Evolutionary conservation across 2,888 invertebrate genomes (phyloP), one percentile per base, ranked within the genome.

Genomic region (Calameuta pallipes): DNA sequence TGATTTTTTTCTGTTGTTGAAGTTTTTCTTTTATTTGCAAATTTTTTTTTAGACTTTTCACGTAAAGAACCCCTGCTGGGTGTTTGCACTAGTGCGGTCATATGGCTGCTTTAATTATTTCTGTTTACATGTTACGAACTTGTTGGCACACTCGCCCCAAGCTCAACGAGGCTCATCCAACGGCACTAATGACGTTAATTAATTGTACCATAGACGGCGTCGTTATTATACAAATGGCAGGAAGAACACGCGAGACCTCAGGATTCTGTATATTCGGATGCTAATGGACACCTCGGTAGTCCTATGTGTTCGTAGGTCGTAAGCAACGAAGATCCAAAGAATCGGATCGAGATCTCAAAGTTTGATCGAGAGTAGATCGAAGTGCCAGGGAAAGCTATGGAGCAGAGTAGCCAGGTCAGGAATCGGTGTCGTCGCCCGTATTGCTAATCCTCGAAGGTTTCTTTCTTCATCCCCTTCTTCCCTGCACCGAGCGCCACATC

Each of bases 161-260:
- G 56, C 23, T 41, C 41, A 41, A 41, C 41, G 41, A 41, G 56
- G 34, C 34, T 85, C 88, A 85, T 81, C 80, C 85, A 86, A 82
- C 85, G 86, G 88, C 88, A 87, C 87, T 88, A 89, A 88, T 86
- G 88, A 87, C 86, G 83, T 83, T 88, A 89, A 89, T 89, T 89
- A 89, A 88, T 88, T 85, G 87, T 83, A 80, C 85, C 84, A 82
- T 85, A 87, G 85, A 86, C 85, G 85, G 80, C 82, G 83, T 84
- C 81, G 81, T 83, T 80, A 85, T 84, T 85, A 85, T 83, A 84
- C 82, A 79, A 82, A 83, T 83, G 80, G 82, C 82, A 81, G 83
- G 84, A 79, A 34, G 83, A 84, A 81, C 85, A 85, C 83, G 85
- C 83, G 82, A 85, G 82, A 83, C 84, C 78, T 81, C 71, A 23